phyloP scores from a whole-genome alignment of 2,888 invertebrate species.

The Therioaphis trifolii region DNA sequence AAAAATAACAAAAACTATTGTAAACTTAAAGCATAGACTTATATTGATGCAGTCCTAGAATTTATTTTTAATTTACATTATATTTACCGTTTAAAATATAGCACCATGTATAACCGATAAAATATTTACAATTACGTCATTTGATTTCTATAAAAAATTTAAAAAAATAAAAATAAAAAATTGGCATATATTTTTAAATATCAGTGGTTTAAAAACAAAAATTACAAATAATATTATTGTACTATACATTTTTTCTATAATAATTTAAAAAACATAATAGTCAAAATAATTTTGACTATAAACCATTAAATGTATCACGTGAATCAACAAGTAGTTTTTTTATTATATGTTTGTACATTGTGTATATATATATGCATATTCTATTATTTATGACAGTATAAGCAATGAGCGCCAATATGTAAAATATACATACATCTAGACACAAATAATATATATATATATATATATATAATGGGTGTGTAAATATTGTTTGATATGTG shows the following conservation, averaged over 20 bases:
- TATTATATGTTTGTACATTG: constrained; percentile 50
- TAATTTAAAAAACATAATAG: constrained; percentile 7
- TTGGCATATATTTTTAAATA: constrained; percentile 23
- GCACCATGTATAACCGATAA: constrained; percentile 44
- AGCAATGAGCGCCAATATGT: constrained; percentile 19
- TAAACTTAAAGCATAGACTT: constrained; percentile 52
- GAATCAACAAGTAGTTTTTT: constrained; percentile 54
- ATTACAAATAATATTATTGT: constrained; percentile 33
- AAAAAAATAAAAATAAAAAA: background rate
- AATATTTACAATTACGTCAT: constrained; percentile 34
- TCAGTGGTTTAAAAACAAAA: constrained; percentile 3
- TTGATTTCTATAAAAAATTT: constrained; percentile 20
- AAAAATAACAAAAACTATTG: constrained; percentile 27
- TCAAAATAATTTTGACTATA: constrained; percentile 36
- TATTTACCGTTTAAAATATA: constrained; percentile 35
- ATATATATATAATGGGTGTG: constrained; percentile 23
- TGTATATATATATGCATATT: constrained; percentile 36
- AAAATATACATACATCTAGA: constrained; percentile 18
- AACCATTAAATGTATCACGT: constrained; percentile 35
- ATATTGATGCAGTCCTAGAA: constrained; percentile 55
- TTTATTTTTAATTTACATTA: constrained; percentile 52
- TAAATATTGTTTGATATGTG: constrained; percentile 62
- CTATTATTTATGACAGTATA: constrained; percentile 47
- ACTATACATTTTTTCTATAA: constrained; percentile 25
- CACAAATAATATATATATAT: constrained; percentile 37